Conservation (phyloP, 2,113 vertebrate species). For the Hippocampus barbouri region DNA sequence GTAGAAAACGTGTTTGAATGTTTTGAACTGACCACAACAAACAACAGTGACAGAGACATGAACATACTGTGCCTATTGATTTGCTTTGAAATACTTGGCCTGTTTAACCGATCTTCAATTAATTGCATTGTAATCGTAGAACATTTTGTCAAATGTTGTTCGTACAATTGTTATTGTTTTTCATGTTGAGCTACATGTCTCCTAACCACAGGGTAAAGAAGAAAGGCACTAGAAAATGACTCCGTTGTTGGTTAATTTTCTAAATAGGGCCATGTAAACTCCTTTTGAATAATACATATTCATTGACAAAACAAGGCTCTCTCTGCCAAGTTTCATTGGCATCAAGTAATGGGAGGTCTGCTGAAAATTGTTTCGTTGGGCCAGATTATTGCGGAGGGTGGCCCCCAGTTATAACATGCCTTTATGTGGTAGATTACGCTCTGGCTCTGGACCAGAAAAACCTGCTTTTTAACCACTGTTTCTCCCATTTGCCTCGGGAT, state of each 20-base stretch:
- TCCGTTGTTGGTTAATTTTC: slow-evolving; percentile 61
- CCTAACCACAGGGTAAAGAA: background rate
- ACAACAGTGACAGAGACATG: background rate
- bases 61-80: background rate
- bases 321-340: slow-evolving; percentile 59
- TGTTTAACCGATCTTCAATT: background rate
- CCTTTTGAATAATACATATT: slow-evolving; percentile 67
- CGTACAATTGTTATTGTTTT: background rate
- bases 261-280: slow-evolving; percentile 56
- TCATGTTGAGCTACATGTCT: background rate
- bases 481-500: slow-evolving; percentile 73
- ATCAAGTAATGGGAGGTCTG: slow-evolving; percentile 50
- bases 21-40: background rate
- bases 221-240: slow-evolving; percentile 32
- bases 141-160: background rate
- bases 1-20: background rate
- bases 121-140: background rate
- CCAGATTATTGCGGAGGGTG: slow-evolving; percentile 54
- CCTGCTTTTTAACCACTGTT: slow-evolving; percentile 77
- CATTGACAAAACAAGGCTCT: slow-evolving; percentile 61
- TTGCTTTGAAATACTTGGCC: background rate
- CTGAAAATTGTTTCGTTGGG: slow-evolving; percentile 46
- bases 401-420: slow-evolving; percentile 58
- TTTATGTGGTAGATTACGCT: slow-evolving; percentile 69
- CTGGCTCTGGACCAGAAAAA: slow-evolving; percentile 71